Percentiles rank a stretch among this genome's conserved stretches.
Evolutionary conservation across 2,888 invertebrate species (phyloP).

Genomic region (Cinara cedri): DNA sequence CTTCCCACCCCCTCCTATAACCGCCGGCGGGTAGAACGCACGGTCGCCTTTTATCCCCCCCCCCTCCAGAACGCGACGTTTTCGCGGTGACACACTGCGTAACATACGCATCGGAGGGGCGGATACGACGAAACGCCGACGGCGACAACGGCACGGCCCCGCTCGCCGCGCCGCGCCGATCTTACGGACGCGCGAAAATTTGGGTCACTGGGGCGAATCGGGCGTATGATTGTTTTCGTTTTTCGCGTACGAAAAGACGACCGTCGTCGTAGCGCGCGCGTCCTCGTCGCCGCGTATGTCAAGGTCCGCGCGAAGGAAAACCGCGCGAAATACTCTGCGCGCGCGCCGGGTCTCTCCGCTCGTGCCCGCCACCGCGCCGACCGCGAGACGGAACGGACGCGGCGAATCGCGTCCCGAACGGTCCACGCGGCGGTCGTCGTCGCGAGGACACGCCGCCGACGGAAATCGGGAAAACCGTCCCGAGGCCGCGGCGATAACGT

Average conservation of each 20-base stretch:
- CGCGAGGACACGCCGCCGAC: background rate
- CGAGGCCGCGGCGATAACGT: background rate
- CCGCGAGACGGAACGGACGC: background rate
- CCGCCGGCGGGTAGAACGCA: too few relatives aligned
- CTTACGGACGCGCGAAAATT: background rate
- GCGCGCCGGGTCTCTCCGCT: too few relatives aligned
- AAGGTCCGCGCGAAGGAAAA: too few relatives aligned
- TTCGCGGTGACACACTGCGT: background rate
- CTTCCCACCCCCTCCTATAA: too few relatives aligned
- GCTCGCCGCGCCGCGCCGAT: too few relatives aligned
- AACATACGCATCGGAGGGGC: too few relatives aligned
- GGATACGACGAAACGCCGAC: background rate
- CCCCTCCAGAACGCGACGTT: too few relatives aligned
- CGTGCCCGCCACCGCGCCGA: background rate
- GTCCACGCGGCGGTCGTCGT: background rate
- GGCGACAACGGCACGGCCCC: too few relatives aligned
- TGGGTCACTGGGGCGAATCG: slow-evolving; percentile 40
- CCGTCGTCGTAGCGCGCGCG: too few relatives aligned
- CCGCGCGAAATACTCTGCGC: too few relatives aligned
- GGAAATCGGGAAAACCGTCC: background rate
- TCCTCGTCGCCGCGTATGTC: slow-evolving; percentile 2
- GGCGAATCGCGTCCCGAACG: background rate
- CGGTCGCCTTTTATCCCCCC: too few relatives aligned
- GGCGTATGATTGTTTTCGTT: too few relatives aligned
- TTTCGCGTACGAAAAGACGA: background rate